phyloP scores from a whole-genome alignment of 2,888 invertebrate species.

The Apodemia duryi region DNA sequence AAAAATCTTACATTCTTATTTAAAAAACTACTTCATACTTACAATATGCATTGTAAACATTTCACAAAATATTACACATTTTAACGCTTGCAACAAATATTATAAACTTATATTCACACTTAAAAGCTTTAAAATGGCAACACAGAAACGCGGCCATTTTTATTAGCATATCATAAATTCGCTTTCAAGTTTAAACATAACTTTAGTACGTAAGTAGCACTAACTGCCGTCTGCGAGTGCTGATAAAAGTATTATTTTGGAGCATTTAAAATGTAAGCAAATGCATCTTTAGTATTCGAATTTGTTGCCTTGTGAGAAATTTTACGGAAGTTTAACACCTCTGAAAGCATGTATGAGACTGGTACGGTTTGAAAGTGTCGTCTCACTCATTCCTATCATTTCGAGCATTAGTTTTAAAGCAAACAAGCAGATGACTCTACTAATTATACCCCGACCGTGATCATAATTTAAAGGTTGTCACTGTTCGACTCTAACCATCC shows the following conservation, averaged over 20 bases:
- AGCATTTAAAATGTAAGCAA: constrained; percentile 31
- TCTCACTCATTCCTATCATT: no score
- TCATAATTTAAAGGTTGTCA: no score
- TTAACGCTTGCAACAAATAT: constrained; percentile 5
- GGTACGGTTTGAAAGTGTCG: no score
- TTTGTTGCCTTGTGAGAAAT: background rate
- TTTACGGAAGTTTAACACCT: background rate
- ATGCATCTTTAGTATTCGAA: constrained; percentile 19
- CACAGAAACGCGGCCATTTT: constrained; percentile 19
- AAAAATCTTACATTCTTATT: no score
- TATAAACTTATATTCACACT: constrained; percentile 14
- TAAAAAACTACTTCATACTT: background rate
- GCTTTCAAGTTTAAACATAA: constrained; percentile 31
- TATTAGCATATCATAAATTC: constrained; percentile 29
- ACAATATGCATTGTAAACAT: background rate
- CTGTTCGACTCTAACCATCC: no score
- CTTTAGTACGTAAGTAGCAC: constrained; percentile 33
- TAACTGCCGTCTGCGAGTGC: constrained; percentile 43
- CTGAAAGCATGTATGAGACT: background rate
- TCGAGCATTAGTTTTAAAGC: no score
- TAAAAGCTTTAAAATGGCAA: constrained; percentile 13
- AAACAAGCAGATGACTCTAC: no score
- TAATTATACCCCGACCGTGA: no score
- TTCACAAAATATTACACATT: background rate
- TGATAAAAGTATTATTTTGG: constrained; percentile 51